Percentiles rank a stretch among this genome's conserved stretches.
Conservation (phyloP, 2,113 vertebrate species). For the Rhabdomys dilectus region DNA sequence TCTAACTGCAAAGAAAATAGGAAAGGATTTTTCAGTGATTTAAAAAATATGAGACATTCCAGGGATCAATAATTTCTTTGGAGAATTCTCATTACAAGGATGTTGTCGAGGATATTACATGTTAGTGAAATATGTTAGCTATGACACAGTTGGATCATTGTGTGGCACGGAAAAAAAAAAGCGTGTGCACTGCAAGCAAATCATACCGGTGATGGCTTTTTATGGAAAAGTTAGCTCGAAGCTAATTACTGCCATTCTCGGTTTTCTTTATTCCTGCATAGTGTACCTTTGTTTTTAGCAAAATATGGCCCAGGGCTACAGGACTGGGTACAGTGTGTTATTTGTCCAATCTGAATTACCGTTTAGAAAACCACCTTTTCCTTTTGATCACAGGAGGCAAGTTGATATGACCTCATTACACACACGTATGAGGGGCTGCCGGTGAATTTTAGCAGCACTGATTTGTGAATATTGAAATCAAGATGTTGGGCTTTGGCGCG, state of each 20-base stretch:
- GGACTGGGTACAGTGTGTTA: conserved; percentile 43
- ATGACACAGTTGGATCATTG: conserved; percentile 72
- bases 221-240: conserved; percentile 70
- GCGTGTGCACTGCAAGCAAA: conserved; percentile 46
- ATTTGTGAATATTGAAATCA: conserved; percentile 62
- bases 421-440: background rate
- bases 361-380: conserved; percentile 43
- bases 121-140: conserved; percentile 69
- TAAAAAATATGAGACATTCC: conserved; percentile 64
- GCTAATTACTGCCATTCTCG: conserved; percentile 78
- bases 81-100: conserved; percentile 67
- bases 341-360: conserved; percentile 51
- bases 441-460: conserved; percentile 37
- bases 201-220: conserved; percentile 57
- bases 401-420: background rate
- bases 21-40: conserved; percentile 72
- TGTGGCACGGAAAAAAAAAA: conserved; percentile 36
- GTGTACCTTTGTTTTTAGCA: conserved; percentile 65
- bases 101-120: conserved; percentile 73
- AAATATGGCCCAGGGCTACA: background rate
- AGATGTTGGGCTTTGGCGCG: conserved; percentile 32
- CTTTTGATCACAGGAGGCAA: background rate
- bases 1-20: conserved; percentile 75
- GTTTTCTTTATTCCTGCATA: conserved; percentile 62
- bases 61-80: conserved; percentile 72